Evolutionary conservation across 2,888 invertebrate genomes (phyloP).

Genomic region (Hetaerina titia): DNA sequence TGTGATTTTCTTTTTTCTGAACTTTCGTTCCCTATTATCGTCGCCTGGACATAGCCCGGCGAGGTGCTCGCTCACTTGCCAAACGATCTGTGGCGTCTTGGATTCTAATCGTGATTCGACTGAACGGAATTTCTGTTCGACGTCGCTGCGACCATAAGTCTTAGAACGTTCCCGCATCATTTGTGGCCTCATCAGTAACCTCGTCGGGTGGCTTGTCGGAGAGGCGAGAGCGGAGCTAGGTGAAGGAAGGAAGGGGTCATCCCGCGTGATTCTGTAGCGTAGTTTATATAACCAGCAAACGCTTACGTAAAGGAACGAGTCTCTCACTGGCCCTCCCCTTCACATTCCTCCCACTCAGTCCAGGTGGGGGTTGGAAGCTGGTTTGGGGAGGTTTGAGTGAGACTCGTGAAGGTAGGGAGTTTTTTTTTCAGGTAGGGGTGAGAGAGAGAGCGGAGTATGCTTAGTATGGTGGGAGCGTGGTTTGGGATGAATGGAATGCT

Average conservation of each 20-base stretch:
- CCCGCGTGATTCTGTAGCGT: not conserved
- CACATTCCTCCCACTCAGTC: no score
- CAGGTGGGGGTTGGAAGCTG: constrained; percentile 29
- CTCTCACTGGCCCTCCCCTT: not conserved
- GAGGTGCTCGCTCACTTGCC: no score
- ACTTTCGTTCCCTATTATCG: no score
- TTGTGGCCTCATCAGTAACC: not conserved
- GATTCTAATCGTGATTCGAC: no score
- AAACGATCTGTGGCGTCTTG: no score
- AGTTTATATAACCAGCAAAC: constrained; percentile 57
- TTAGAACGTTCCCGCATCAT: not conserved
- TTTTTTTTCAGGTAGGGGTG: not conserved
- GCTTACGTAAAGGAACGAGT: constrained; percentile 50
- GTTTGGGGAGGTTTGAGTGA: not conserved
- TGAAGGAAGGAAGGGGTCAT: not conserved
- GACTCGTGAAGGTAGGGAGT: not conserved
- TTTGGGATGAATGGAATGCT: constrained; percentile 4
- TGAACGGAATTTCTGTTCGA: no score
- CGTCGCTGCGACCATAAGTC: not conserved
- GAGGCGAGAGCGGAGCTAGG: not conserved
- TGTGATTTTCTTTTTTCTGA: no score
- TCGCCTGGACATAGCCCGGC: no score
- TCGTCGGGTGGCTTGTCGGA: not conserved
- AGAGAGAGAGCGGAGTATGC: not conserved
- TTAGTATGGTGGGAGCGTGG: not conserved